Conservation (phyloP, 2,888 invertebrate species). For the Dryococelus australis region DNA sequence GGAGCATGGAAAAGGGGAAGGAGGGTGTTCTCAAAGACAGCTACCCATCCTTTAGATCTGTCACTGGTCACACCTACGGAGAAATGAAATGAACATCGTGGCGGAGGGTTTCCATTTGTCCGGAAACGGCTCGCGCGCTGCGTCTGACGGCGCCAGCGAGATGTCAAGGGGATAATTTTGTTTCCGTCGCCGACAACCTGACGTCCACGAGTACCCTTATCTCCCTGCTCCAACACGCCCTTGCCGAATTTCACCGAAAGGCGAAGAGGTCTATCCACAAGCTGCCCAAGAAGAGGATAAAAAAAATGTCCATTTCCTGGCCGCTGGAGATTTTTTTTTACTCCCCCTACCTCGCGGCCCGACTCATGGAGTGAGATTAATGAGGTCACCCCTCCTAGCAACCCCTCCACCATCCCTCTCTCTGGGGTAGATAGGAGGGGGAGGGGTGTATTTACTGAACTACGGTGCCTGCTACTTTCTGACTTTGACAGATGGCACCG, state of each 20-base stretch:
- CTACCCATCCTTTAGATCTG: too few species aligned
- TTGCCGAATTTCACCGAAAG: not conserved
- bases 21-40: too few species aligned
- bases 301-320: slow-evolving; percentile 16
- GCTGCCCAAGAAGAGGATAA: not conserved
- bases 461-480: not conserved
- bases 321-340: not conserved
- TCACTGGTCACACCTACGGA: too few species aligned
- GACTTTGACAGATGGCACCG: not conserved
- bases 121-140: not conserved
- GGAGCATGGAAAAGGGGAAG: too few species aligned
- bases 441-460: not conserved
- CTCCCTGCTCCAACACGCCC: not conserved
- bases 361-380: not conserved
- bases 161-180: not conserved
- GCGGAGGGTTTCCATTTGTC: not conserved
- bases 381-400: not conserved
- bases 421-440: not conserved
- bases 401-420: not conserved
- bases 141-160: not conserved
- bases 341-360: not conserved
- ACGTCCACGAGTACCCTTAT: not conserved
- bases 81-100: not conserved
- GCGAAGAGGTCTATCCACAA: not conserved
- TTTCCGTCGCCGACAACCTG: not conserved